Base-by-base conservation (phyloP, 2,888 invertebrate genomes). In the Drosophila barbarae region DNA sequence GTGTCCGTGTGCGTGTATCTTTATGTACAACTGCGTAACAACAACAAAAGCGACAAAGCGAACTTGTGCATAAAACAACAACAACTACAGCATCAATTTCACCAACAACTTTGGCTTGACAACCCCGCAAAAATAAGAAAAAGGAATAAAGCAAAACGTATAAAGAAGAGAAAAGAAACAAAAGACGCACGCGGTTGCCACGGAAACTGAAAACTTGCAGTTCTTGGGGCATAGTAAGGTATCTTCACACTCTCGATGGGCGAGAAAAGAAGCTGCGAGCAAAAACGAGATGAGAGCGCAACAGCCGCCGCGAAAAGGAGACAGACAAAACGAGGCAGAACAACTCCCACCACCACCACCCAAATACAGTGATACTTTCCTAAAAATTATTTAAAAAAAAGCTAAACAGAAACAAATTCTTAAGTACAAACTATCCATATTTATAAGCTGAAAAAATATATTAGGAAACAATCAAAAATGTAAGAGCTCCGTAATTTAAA, bases 61-160 rank as follows among this genome's bases (percentile, higher is more conserved):
- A 50, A 57, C 54, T 74, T 64, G 69, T 67, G 75, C 64, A 75
- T 69, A 73, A 69, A 60, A 65, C 58, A 66, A 46, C 54, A 58
- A 34, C 54, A 58, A 34, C 42, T 53, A 47, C 69, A 69, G 69
- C 73, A 72, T 64, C 64, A 65, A 68, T 42, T 65, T 49, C 67
- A 54, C 49, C 56, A 53, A 53, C 60, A 73, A 51, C 59, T 61
- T 63, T 60, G 49, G 67, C 66, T 59, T 73, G 69, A 71, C 73
- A 74, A 73, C 69, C 71, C 56, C 57, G 67, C 44, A 68, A 61
- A 57, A 32, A 21, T 41, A 50, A 58, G 50, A 56, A 69, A 51
- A 51, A 56, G 30, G 56, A 61, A 60, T 39, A 61, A 53, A 13
- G 38, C 54, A 36, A 55, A 54, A 34, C 53, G 42, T 46, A 49